phyloP scores from a whole-genome alignment of 2,888 invertebrate genomes.

The Thyatira batis region DNA sequence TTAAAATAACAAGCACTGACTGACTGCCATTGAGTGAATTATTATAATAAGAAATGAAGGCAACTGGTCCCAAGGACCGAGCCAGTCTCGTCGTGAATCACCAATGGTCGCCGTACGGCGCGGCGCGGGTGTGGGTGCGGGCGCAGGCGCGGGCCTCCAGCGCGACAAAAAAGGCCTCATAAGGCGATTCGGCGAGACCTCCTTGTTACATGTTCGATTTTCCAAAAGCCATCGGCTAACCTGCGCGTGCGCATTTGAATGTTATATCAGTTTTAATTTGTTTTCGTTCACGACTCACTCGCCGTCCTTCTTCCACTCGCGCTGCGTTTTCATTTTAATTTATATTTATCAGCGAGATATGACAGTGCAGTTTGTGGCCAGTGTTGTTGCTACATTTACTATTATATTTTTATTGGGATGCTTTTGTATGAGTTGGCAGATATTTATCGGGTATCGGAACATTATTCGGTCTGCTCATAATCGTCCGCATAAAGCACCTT shows the following conservation, averaged over 20 bases:
- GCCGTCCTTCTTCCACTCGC: constrained; percentile 47
- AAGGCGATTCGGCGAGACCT: constrained; percentile 19
- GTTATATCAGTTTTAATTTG: constrained; percentile 62
- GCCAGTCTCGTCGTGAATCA: constrained; percentile 31
- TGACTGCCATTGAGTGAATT: constrained; percentile 38
- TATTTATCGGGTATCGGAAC: constrained; percentile 81
- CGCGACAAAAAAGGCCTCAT: constrained; percentile 38
- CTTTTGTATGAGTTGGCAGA: constrained; percentile 83
- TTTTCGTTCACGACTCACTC: constrained; percentile 46
- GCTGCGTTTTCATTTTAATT: constrained; percentile 68
- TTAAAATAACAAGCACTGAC: constrained; percentile 29
- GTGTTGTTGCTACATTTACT: constrained; percentile 79
- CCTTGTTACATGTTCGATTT: constrained; percentile 36
- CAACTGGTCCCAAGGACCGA: constrained; percentile 29
- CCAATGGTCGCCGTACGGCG: constrained; percentile 11
- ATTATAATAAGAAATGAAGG: constrained; percentile 42
- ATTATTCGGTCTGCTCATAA: constrained; percentile 80
- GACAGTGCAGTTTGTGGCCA: constrained; percentile 77
- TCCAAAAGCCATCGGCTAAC: constrained; percentile 35
- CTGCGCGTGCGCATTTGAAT: constrained; percentile 47
- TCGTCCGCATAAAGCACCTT: constrained; percentile 81
- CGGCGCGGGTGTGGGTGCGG: constrained; percentile 6
- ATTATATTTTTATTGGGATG: constrained; percentile 82
- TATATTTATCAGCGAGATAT: constrained; percentile 74
- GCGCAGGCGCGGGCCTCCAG: constrained; percentile 6